Conservation (phyloP, 2,113 vertebrate species). For the Platysternon megacephalum region DNA sequence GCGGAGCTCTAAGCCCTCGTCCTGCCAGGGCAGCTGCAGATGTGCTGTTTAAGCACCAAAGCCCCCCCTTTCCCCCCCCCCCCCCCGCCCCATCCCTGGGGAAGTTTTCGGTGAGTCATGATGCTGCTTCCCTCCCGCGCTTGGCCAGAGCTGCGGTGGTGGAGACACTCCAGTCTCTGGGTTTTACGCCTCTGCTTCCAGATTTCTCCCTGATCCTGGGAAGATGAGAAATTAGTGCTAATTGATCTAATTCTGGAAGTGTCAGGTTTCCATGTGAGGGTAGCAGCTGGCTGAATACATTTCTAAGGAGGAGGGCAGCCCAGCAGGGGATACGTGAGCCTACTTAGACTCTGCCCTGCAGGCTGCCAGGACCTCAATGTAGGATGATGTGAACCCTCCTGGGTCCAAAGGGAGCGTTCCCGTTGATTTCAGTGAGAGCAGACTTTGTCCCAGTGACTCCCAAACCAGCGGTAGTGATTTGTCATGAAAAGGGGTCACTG, state of each 20-base stretch:
- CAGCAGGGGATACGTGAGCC: background rate
- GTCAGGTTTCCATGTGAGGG: background rate
- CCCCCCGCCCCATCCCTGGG: background rate
- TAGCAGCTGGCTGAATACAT: background rate
- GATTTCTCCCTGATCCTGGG: background rate
- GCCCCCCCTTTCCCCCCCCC: background rate
- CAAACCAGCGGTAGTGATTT: background rate
- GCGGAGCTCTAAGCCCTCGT: conserved; percentile 1
- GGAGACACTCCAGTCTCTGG: background rate
- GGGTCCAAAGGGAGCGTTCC: background rate
- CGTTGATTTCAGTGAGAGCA: background rate
- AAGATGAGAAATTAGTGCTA: background rate
- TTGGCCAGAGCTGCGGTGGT: background rate
- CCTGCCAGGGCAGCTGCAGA: background rate
- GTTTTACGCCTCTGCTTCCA: background rate
- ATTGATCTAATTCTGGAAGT: background rate
- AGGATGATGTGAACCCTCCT: background rate
- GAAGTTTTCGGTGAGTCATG: background rate
- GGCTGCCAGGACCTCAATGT: background rate
- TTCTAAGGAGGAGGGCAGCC: background rate
- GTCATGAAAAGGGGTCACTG: background rate
- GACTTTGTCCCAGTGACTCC: background rate
- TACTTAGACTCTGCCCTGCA: background rate
- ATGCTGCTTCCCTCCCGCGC: background rate
- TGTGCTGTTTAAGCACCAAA: background rate